These are phyloP conservation scores for Lineus longissimus DNA, from an alignment of 1,140 invertebrate genomes.

Conservation along the genomic window DNA sequence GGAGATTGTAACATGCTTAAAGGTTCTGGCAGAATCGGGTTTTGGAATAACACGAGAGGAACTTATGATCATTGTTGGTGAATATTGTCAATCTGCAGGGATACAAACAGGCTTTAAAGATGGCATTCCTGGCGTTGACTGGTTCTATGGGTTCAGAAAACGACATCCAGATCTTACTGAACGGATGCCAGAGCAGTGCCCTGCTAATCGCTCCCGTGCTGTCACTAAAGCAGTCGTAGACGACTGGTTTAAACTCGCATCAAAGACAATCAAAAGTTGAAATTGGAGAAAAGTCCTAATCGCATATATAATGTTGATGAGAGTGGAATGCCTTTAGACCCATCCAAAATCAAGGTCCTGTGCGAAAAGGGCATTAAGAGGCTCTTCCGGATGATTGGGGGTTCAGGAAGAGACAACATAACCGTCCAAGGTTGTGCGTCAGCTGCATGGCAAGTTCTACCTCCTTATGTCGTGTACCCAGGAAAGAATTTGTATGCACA, in stretches of 20 bases:
- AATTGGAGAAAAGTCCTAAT: background rate
- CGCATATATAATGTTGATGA: slow-evolving; percentile 18
- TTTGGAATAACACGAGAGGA: slow-evolving; percentile 10
- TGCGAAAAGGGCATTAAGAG: slow-evolving; percentile 6
- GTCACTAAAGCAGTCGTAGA: slow-evolving; percentile 3
- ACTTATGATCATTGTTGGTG: slow-evolving; percentile 5
- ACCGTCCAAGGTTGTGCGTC: slow-evolving; percentile 11
- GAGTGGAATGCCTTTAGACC: slow-evolving; percentile 10
- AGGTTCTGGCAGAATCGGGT: slow-evolving; percentile 12
- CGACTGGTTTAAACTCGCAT: slow-evolving; percentile 4
- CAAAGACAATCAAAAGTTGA: background rate
- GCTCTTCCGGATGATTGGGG: slow-evolving; percentile 5
- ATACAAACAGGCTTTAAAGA: slow-evolving; percentile 7
- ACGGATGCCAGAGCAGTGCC: slow-evolving; percentile 9
- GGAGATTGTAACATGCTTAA: slow-evolving; percentile 7
- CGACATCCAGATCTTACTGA: slow-evolving; percentile 9
- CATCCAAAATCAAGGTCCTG: slow-evolving; percentile 7
- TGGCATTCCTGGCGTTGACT: slow-evolving; percentile 8
- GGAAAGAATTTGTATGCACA: slow-evolving; percentile 15
- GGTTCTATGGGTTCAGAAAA: background rate
- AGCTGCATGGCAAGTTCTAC: slow-evolving; percentile 11
- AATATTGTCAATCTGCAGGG: background rate
- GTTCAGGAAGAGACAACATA: slow-evolving; percentile 6
- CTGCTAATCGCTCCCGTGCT: background rate
- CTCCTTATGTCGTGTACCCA: slow-evolving; percentile 17